A percentile compares a stretch with the other conserved stretches of the same genome.
Conservation (phyloP, 2,797 vertebrate genomes). For the Brotogeris chrysoptera region DNA sequence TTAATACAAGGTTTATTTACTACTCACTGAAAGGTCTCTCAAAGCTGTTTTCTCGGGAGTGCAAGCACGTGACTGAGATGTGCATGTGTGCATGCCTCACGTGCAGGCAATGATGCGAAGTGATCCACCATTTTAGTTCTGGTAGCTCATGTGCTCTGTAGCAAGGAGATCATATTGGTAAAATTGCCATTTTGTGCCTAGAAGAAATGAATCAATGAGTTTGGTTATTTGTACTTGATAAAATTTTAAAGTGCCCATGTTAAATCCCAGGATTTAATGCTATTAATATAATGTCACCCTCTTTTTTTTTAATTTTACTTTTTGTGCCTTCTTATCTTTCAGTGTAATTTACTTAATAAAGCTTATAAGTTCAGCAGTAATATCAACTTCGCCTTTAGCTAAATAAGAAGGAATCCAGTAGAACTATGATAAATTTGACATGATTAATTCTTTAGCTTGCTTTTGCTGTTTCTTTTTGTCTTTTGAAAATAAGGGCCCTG, state of each 20-base stretch:
- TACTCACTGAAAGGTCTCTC: background rate
- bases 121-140: background rate
- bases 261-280: constrained; percentile 21
- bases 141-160: background rate
- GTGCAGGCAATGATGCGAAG: background rate
- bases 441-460: background rate
- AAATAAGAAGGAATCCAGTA: background rate
- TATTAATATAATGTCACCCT: background rate
- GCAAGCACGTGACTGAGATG: background rate
- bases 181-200: background rate
- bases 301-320: background rate
- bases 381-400: constrained; percentile 5
- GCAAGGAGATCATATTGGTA: background rate
- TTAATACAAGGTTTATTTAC: background rate
- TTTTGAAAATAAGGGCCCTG: background rate
- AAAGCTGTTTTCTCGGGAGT: background rate
- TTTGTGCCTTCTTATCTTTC: constrained; percentile 2
- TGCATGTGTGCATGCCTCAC: background rate
- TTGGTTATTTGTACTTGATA: constrained; percentile 15
- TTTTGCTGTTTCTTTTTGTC: background rate
- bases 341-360: constrained; percentile 35
- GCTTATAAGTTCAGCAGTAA: background rate
- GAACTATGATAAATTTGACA: background rate
- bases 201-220: background rate
- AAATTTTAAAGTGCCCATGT: background rate